A percentile compares a stretch with the other conserved stretches of the same genome.
phyloP scores from a whole-genome alignment of 1,140 invertebrate species.

The Orchesella cincta region DNA sequence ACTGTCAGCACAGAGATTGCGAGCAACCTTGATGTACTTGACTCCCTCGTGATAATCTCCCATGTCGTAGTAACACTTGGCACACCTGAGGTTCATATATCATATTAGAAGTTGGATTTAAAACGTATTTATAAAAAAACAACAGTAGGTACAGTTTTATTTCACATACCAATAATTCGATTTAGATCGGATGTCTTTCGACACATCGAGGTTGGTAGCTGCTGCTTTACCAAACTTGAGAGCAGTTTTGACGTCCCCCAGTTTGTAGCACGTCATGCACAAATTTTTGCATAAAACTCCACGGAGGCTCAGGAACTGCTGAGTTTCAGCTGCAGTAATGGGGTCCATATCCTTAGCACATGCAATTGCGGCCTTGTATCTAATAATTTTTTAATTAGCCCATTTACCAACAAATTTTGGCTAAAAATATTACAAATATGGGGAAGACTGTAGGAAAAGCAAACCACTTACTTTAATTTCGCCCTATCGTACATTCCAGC shows the following conservation, averaged over 20 bases:
- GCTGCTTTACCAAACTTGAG: slow-evolving; percentile 55
- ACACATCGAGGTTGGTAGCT: slow-evolving; percentile 49
- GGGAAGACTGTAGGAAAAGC: too few species aligned
- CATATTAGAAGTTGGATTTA: neutral
- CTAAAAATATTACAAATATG: neutral
- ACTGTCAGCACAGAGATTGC: too few species aligned
- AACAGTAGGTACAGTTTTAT: too few species aligned
- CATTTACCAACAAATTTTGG: too few species aligned
- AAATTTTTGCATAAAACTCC: slow-evolving; percentile 66
- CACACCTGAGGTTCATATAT: neutral
- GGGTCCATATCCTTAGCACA: neutral
- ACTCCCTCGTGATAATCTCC: neutral
- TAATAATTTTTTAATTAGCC: neutral
- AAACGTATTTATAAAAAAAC: neutral
- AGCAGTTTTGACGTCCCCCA: slow-evolving; percentile 56
- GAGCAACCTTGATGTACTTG: neutral
- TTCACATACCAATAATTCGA: slow-evolving; percentile 31
- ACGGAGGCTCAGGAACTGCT: neutral
- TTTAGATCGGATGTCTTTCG: neutral
- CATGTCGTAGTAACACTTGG: slow-evolving; percentile 12
- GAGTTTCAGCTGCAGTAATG: neutral
- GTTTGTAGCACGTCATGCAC: slow-evolving; percentile 68
- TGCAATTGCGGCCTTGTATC: neutral
- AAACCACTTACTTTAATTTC: slow-evolving; percentile 28
- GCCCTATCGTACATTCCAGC: slow-evolving; percentile 30